Percentiles rank a stretch among this genome's conserved stretches.
Evolutionary conservation across 2,797 vertebrate species (phyloP).

Genomic region (Macrochelys suwanniensis): DNA sequence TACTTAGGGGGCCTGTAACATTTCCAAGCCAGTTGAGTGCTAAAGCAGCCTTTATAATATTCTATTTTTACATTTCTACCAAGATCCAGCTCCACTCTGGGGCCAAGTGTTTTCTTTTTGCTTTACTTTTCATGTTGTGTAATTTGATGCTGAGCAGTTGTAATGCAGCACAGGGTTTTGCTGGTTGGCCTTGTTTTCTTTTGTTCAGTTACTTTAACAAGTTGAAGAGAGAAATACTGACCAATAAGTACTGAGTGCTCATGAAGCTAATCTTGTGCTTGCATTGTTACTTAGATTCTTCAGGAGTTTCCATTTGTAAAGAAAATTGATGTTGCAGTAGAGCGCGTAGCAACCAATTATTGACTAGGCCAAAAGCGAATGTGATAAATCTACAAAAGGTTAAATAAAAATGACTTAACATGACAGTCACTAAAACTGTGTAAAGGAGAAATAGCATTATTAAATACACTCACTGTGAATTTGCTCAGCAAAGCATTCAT

Average conservation of each 20-base stretch:
- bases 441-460: not conserved
- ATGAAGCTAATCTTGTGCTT: not conserved
- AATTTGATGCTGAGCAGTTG: not conserved
- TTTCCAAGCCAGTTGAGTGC: not conserved
- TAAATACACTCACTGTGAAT: not conserved
- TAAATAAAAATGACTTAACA: conserved; percentile 33
- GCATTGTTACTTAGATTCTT: not conserved
- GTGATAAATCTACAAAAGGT: conserved; percentile 9
- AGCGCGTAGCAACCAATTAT: not conserved
- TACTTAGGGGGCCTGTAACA: not conserved
- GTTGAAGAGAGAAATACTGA: conserved; percentile 1
- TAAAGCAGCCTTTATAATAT: not conserved
- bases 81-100: not conserved
- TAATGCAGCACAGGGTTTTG: not conserved
- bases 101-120: not conserved
- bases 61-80: not conserved
- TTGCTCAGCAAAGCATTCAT: not conserved
- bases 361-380: not conserved
- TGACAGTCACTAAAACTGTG: not conserved
- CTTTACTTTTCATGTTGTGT: not conserved
- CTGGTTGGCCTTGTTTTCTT: not conserved
- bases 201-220: not conserved
- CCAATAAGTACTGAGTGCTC: not conserved
- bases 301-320: not conserved
- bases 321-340: not conserved